Conservation (phyloP, 2,113 vertebrate genomes). For the Chroicocephalus ridibundus region DNA sequence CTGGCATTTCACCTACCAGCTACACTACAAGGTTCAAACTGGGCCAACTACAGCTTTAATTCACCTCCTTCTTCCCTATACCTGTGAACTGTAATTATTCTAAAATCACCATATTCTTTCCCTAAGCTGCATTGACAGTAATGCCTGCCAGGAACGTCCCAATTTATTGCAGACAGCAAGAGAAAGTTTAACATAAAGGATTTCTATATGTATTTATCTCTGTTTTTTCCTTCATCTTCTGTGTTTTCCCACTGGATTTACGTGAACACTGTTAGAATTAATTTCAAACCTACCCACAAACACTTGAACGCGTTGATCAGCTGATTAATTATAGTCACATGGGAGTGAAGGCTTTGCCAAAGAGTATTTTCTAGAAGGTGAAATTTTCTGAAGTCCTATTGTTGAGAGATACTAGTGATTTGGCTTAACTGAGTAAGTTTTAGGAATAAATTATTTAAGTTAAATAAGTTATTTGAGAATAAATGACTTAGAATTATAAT, state of each 20-base stretch:
- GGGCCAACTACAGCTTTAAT: not conserved
- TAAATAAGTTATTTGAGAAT: not conserved
- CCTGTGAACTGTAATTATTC: not conserved
- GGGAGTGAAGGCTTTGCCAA: not conserved
- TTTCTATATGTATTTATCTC: not conserved
- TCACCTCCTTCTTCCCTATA: not conserved
- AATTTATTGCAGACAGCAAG: not conserved
- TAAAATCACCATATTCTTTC: not conserved
- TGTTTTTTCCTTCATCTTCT: not conserved
- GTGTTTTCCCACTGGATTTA: not conserved
- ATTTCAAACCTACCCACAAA: not conserved
- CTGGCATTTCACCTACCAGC: not conserved
- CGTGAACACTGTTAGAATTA: not conserved
- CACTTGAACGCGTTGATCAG: not conserved
- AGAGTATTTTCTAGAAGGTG: not conserved
- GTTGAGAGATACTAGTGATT: not conserved
- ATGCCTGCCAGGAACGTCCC: not conserved
- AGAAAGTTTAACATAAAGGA: not conserved
- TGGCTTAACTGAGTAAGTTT: not conserved
- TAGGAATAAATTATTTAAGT: not conserved
- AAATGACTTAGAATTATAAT: not conserved
- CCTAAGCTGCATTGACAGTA: not conserved
- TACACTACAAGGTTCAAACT: not conserved
- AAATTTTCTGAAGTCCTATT: not conserved
- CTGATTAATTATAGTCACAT: not conserved